Percentiles rank a stretch among this genome's conserved stretches.
phyloP scores from a whole-genome alignment of 2,797 vertebrate genomes.

The Manis javanica region DNA sequence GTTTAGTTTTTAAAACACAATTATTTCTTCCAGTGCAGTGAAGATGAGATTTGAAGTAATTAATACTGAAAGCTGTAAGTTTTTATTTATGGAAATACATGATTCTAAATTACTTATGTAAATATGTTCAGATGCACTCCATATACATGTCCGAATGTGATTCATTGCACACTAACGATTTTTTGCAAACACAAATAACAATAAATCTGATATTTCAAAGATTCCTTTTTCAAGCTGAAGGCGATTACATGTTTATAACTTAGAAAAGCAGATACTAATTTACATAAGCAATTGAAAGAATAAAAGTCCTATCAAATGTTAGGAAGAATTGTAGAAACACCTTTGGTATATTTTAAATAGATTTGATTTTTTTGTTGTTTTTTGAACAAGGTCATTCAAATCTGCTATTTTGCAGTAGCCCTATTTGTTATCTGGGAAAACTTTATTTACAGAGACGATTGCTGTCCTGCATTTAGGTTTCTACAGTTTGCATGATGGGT shows the following conservation, averaged over 20 bases:
- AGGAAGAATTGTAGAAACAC: neutral
- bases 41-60: slow-evolving; percentile 65
- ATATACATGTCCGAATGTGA: slow-evolving; percentile 14
- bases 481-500: neutral
- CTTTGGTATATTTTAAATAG: slow-evolving; percentile 15
- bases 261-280: slow-evolving; percentile 42
- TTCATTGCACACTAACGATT: slow-evolving; percentile 69
- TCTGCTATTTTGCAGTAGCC: neutral
- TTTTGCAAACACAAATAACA: slow-evolving; percentile 67
- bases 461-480: neutral
- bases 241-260: neutral
- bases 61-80: slow-evolving; percentile 65
- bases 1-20: slow-evolving; percentile 53
- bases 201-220: slow-evolving; percentile 60
- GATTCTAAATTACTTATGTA: slow-evolving; percentile 65
- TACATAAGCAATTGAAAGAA: slow-evolving; percentile 60
- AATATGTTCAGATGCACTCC: slow-evolving; percentile 55
- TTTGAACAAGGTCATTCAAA: neutral
- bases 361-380: neutral
- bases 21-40: slow-evolving; percentile 54
- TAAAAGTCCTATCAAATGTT: slow-evolving; percentile 52
- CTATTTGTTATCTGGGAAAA: neutral
- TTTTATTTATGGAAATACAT: slow-evolving; percentile 59
- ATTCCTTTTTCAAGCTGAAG: slow-evolving; percentile 52
- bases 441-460: neutral